These are phyloP conservation scores for Pectinophora gossypiella DNA, from an alignment of 1,140 invertebrate species.

Conservation along the genomic window DNA sequence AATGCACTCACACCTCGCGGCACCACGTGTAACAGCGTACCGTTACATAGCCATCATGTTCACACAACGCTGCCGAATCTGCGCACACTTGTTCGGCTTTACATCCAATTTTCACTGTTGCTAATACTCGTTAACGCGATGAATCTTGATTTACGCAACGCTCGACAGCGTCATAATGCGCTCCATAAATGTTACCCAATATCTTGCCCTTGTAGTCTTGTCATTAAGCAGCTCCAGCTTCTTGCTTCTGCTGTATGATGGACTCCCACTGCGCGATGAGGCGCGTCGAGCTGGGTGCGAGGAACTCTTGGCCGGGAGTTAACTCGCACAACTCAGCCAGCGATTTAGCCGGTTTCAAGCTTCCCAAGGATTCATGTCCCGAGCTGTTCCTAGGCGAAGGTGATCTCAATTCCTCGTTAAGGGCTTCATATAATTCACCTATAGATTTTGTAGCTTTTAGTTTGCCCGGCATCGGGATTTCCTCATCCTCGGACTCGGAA, in stretches of 20 bases:
- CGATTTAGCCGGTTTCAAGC: slow-evolving; percentile 77
- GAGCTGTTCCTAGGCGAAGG: slow-evolving; percentile 67
- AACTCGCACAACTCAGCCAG: slow-evolving; percentile 77
- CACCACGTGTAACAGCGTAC: too few relatives aligned
- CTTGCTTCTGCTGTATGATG: slow-evolving; percentile 77
- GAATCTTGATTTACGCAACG: not conserved
- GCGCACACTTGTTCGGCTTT: not conserved
- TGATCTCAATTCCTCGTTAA: slow-evolving; percentile 61
- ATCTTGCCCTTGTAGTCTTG: not conserved
- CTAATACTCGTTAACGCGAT: slow-evolving; percentile 1
- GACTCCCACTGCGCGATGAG: slow-evolving; percentile 79
- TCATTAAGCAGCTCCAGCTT: slow-evolving; percentile 67
- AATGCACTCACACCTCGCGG: not conserved
- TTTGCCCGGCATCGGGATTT: slow-evolving; percentile 75
- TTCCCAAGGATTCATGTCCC: slow-evolving; percentile 62
- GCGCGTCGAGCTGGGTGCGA: slow-evolving; percentile 76
- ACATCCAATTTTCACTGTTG: slow-evolving; percentile 2
- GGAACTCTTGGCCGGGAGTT: slow-evolving; percentile 71
- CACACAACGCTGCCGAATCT: not conserved
- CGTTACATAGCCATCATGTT: not conserved
- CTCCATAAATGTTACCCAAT: not conserved
- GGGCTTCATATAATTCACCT: slow-evolving; percentile 73
- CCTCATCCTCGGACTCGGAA: slow-evolving; percentile 76
- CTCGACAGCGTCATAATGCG: not conserved
- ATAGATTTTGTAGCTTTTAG: slow-evolving; percentile 76